These are phyloP conservation scores for Hiodon tergisus DNA, from an alignment of 2,113 vertebrate genomes.

Conservation along the genomic window DNA sequence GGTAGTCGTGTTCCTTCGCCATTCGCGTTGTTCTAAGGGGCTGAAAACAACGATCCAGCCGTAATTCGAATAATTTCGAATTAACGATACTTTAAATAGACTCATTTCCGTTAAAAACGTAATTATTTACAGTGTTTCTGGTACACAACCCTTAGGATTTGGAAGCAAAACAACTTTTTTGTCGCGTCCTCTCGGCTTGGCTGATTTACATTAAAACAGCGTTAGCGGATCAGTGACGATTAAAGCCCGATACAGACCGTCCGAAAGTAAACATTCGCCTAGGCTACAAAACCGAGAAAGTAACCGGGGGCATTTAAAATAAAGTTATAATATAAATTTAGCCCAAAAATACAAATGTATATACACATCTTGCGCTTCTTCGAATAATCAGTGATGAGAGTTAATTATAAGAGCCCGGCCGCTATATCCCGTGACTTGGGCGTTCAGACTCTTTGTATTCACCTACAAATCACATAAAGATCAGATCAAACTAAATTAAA, in stretches of 20 bases:
- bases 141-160: not conserved
- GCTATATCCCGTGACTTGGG: conserved; percentile 2
- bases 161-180: not conserved
- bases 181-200: too few species aligned
- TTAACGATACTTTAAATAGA: not conserved
- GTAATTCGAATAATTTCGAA: too few species aligned
- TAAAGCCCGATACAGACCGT: not conserved
- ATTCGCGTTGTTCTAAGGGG: not conserved
- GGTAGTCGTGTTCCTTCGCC: not conserved
- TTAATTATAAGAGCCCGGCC: not conserved
- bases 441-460: not conserved
- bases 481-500: not conserved
- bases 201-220: not conserved
- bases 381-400: conserved; percentile 10
- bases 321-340: not conserved
- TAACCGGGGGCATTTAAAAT: not conserved
- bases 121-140: not conserved
- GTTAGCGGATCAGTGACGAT: not conserved
- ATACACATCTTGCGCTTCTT: not conserved
- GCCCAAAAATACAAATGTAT: not conserved
- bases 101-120: not conserved
- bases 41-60: not conserved
- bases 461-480: not conserved
- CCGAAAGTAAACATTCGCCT: not conserved
- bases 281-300: not conserved